phyloP scores from a whole-genome alignment of 2,888 invertebrate genomes.

The Trissoscelio sp. region DNA sequence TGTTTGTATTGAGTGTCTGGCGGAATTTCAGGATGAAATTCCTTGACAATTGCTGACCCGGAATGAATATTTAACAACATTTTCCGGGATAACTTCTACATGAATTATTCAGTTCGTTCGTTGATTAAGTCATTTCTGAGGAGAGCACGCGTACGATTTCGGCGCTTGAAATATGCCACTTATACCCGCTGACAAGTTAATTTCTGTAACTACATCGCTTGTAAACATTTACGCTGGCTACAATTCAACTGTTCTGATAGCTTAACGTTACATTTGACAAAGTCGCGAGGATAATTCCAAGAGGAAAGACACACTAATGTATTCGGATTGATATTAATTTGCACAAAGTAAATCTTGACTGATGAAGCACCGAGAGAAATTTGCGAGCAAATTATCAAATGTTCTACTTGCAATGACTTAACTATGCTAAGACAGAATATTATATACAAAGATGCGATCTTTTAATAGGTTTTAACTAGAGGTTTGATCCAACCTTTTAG shows the following conservation, averaged over 20 bases:
- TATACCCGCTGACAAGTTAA: conserved; percentile 21
- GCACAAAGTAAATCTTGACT: not conserved
- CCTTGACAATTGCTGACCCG: conserved; percentile 52
- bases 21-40: conserved; percentile 40
- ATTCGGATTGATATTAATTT: conserved; percentile 14
- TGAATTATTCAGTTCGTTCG: conserved; percentile 55
- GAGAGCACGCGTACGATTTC: conserved; percentile 5
- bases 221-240: not conserved
- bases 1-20: conserved; percentile 28
- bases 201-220: conserved; percentile 25
- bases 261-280: conserved; percentile 1
- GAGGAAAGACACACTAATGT: not conserved
- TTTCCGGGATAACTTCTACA: conserved; percentile 48
- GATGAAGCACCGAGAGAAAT: not conserved
- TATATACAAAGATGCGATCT: not conserved
- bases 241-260: not conserved
- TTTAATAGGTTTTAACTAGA: not conserved
- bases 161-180: conserved; percentile 16
- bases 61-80: conserved; percentile 62
- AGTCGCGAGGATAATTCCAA: not conserved
- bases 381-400: not conserved
- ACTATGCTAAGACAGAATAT: not conserved
- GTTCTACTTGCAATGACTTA: not conserved
- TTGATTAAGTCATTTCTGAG: conserved; percentile 45
- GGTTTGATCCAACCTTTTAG: not conserved